Percentiles rank a stretch among this genome's conserved stretches.
Conservation (phyloP, 2,888 invertebrate species). For the Xylota sylvarum region DNA sequence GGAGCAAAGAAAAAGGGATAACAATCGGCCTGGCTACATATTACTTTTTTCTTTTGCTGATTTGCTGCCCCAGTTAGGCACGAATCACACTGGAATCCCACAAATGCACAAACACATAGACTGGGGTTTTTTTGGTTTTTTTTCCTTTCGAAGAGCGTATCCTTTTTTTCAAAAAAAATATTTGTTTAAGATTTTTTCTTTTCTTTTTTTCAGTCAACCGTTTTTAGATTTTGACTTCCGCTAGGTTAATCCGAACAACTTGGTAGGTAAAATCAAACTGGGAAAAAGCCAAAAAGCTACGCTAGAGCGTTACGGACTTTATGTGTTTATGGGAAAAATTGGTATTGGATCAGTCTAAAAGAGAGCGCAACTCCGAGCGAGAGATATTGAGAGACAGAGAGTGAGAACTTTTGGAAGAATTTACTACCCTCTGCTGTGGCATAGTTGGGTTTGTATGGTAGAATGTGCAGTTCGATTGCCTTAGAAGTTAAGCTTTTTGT, state of each 20-base stretch:
- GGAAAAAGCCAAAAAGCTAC: conserved; percentile 76
- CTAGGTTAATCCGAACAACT: conserved; percentile 72
- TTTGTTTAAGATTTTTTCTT: conserved; percentile 30
- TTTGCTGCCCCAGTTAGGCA: conserved; percentile 67
- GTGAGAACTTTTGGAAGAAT: conserved; percentile 33
- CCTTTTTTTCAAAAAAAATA: conserved; percentile 37
- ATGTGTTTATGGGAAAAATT: conserved; percentile 46
- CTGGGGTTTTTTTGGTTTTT: conserved; percentile 14
- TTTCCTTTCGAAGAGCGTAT: conserved; percentile 9
- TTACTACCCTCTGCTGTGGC: conserved; percentile 23
- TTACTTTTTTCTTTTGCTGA: conserved; percentile 44
- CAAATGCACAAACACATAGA: conserved; percentile 49
- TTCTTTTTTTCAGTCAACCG: conserved; percentile 35
- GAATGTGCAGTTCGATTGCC: conserved; percentile 3
- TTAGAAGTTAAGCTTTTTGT: conserved; percentile 28
- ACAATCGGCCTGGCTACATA: conserved; percentile 60
- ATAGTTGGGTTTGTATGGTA: too few species aligned
- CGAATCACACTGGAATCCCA: conserved; percentile 35
- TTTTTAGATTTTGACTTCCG: conserved; percentile 51
- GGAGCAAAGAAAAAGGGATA: conserved; percentile 61
- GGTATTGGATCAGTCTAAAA: conserved; percentile 47
- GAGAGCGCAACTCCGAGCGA: conserved; percentile 26
- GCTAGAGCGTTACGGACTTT: conserved; percentile 47
- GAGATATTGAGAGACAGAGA: background rate
- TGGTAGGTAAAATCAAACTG: conserved; percentile 74